Percentiles rank a stretch among this genome's conserved stretches.
Evolutionary conservation across 2,113 vertebrate genomes (phyloP).

Genomic region (Riparia riparia): DNA sequence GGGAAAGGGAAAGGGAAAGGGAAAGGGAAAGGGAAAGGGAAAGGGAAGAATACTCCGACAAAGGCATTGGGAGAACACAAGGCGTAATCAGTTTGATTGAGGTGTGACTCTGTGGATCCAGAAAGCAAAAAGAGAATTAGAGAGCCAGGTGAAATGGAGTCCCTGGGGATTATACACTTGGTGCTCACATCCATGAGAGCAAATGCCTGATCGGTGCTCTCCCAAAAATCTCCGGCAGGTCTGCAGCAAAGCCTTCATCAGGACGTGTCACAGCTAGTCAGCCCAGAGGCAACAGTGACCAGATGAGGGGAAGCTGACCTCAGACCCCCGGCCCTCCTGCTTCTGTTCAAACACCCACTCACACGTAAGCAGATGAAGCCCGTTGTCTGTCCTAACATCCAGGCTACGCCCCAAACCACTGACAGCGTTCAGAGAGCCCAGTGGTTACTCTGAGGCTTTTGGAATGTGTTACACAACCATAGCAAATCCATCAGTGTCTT

Average conservation of each 20-base stretch:
- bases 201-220: accelerated
- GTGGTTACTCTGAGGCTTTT: neutral
- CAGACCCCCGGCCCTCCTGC: accelerated
- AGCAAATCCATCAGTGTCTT: neutral
- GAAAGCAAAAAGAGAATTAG: neutral
- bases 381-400: neutral
- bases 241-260: neutral
- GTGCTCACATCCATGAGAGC: neutral
- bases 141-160: neutral
- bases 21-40: no score
- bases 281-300: neutral
- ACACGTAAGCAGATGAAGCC: neutral
- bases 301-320: neutral
- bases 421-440: neutral
- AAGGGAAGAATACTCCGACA: neutral
- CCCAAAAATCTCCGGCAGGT: neutral
- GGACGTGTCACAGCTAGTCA: neutral
- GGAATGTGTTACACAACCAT: neutral
- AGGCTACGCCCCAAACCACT: neutral
- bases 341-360: accelerated
- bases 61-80: accelerated
- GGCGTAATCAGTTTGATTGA: neutral
- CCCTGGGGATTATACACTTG: accelerated
- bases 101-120: neutral
- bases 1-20: neutral